Evolutionary conservation across 2,797 vertebrate species (phyloP).

Genomic region (Anguilla marmorata): DNA sequence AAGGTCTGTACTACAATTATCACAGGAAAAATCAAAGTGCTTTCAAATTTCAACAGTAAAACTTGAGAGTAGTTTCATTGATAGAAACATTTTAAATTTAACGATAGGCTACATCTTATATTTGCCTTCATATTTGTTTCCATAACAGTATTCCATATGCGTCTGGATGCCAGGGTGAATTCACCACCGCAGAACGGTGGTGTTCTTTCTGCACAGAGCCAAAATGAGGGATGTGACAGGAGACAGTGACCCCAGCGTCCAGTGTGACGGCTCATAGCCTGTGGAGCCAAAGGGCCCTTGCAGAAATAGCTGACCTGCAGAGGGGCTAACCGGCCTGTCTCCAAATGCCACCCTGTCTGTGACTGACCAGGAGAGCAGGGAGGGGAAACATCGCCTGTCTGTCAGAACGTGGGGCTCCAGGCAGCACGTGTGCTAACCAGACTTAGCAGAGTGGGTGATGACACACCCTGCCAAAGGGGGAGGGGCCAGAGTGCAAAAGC

Average conservation of each 20-base stretch:
- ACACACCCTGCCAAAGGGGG: conserved; percentile 52
- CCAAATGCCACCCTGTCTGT: conserved; percentile 41
- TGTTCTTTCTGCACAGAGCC: neutral
- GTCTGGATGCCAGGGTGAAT: neutral
- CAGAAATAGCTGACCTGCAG: neutral
- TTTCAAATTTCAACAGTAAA: neutral
- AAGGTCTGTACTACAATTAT: neutral
- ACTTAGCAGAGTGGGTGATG: conserved; percentile 56
- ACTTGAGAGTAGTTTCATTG: neutral
- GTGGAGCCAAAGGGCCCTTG: conserved; percentile 13
- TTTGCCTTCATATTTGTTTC: neutral
- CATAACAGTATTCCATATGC: neutral
- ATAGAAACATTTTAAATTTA: neutral
- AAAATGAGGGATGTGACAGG: neutral
- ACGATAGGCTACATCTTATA: neutral
- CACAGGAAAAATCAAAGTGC: neutral
- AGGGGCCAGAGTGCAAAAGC: conserved; percentile 50
- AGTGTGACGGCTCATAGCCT: neutral
- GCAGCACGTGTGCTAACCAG: conserved; percentile 57
- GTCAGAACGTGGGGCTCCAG: conserved; percentile 52
- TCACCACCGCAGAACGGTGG: neutral
- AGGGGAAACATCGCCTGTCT: conserved; percentile 38
- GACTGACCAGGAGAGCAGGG: neutral
- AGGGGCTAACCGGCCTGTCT: conserved; percentile 35
- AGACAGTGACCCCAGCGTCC: neutral